Conservation (phyloP, 2,113 vertebrate species). For the Piaya cayana region DNA sequence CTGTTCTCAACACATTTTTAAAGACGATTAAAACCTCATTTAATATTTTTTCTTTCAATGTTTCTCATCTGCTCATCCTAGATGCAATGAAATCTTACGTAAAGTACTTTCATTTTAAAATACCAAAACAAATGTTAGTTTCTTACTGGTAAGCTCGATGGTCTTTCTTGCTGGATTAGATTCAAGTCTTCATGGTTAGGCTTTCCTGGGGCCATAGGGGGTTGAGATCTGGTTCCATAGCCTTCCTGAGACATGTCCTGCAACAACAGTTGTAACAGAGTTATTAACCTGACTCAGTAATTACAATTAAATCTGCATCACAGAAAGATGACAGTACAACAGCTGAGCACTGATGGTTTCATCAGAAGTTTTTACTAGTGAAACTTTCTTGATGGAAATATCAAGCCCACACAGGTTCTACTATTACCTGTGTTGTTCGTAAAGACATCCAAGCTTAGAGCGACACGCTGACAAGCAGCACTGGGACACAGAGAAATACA, state of each 20-base stretch:
- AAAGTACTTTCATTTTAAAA: neutral
- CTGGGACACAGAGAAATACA: neutral
- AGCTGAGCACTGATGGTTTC: neutral
- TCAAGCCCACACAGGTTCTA: neutral
- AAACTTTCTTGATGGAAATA: neutral
- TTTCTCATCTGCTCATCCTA: neutral
- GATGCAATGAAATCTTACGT: neutral
- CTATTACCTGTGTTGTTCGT: neutral
- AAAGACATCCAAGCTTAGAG: neutral
- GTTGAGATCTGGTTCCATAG: constrained; percentile 85
- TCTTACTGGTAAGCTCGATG: constrained; percentile 96
- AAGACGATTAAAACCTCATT: neutral
- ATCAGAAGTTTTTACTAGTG: neutral
- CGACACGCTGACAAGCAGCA: neutral
- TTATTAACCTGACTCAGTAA: constrained; percentile 6
- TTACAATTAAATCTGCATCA: neutral
- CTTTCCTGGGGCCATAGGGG: constrained; percentile 87
- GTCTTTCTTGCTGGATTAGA: constrained; percentile 90
- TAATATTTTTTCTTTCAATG: neutral
- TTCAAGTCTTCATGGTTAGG: constrained; percentile 90
- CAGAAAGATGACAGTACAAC: neutral
- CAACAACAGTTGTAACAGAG: constrained; percentile 43
- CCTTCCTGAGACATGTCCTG: constrained; percentile 91
- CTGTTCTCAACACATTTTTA: neutral
- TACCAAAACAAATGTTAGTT: constrained; percentile 27